Evolutionary conservation across 1,140 invertebrate genomes (phyloP), one percentile per base, ranked within the genome.

Genomic region (Venturia canescens): DNA sequence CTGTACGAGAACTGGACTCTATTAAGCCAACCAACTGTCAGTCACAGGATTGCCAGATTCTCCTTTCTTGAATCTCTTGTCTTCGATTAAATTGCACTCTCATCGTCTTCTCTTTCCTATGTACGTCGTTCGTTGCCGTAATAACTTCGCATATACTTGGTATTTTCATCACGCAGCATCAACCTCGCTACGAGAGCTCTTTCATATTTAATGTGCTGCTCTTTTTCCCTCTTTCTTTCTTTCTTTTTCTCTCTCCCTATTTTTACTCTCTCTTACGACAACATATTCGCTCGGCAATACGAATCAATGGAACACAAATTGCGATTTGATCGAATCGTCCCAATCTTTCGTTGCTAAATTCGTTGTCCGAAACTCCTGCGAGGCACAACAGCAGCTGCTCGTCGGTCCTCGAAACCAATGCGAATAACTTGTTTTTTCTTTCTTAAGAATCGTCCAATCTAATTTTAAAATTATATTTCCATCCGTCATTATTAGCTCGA

Each of bases 31-130:
- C 71, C 71, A 74, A 48, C 85, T 86, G 85, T 84, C 84, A 86
- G 84, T 86, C 83, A 84, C 84, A 84, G 84, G 82, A 63, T 63
- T 85, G 75, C 69, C 81, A 38, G 76, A 83, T 81, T 85, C 83
- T 82, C 9, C 76, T 77, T 50, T 26, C 76, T 79, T 66, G 29
- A 74, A 34, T 72, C 76, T 63, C 71, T 79, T 63, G 71, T 83
- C 84, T 80, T 82, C 84, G 83, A 83, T 84, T 82, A 80, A 86
- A 83, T 63, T 83, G 81, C 84, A 82, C 71, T 85, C 83, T 85
- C 81, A 86, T 85, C 79, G 53, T 63, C 81, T 63, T 74, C 71
- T 74, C 34, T 38, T 26, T 38, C 26, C 69, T 44, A 38, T 71
- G 11, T 29, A 18, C 26, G 16, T 16, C 67, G 0, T 48, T 72